Base-by-base conservation (phyloP, 2,797 vertebrate genomes). In the Neosalanx taihuensis region DNA sequence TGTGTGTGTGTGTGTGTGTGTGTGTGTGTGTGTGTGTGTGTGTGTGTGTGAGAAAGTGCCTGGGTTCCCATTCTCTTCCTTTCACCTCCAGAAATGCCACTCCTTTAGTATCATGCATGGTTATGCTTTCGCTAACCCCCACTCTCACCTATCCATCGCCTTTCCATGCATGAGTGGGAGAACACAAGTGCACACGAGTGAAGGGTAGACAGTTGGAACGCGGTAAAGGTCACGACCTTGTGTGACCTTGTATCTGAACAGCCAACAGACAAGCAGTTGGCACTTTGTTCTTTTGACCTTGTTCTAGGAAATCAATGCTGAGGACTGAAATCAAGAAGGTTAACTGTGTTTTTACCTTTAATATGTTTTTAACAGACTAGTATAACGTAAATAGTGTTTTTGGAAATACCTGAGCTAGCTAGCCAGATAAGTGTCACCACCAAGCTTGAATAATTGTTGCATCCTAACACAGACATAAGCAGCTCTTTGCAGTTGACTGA, bases 301-400 rank as follows among this genome's bases (percentile, higher is more conserved):
- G 85, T 78, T 83, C 79, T 89, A 66, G 60, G 88, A 84, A 86
- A n/a, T 84, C 77, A 74, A 56, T 88, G 79, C 82, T 86, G 88
- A 87, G 84, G 84, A 83, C 80, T 80, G 76, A 79, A 87, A 85
- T 72, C 71, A 73, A 80, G 84, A 76, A 81, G 53, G 76, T 86
- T 84, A 84, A 82, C 80, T 46, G 83, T 90, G 81, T 84, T 88
- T 90, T 87, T 88, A 90, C 88, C 89, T 91, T 90, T 89, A 92
- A 90, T 83, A 80, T 82, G 85, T 87, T 80, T 88, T 83, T 79
- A 74, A 75, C 56, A 79, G 89, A 89, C 87, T 79, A 20, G 73
- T 80, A 67, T 86, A 89, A 72, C 78, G 76, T 81, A 76, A 71
- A 81, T 77, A 69, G 77, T 81, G 20, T 77, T 79, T 66, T 33